phyloP scores from a whole-genome alignment of 2,888 invertebrate species.

The Andrena bucephala region DNA sequence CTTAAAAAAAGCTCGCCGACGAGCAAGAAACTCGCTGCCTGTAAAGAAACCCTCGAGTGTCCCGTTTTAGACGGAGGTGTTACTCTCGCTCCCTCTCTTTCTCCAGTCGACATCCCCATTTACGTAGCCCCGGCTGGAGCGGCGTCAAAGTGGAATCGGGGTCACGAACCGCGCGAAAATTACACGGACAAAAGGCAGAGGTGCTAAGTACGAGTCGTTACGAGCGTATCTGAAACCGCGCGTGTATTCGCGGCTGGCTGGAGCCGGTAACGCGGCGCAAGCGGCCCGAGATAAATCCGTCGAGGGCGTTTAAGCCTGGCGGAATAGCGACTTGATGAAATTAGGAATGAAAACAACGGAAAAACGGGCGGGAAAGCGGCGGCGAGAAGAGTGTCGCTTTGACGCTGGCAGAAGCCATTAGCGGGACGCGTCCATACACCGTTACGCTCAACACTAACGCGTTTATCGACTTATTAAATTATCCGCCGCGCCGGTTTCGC shows the following conservation, averaged over 20 bases:
- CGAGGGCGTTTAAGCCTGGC: conserved; percentile 4
- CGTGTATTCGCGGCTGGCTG: neutral
- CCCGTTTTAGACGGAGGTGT: conserved; percentile 63
- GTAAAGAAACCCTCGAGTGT: conserved; percentile 64
- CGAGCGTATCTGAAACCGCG: conserved; percentile 17
- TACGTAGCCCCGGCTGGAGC: conserved; percentile 46
- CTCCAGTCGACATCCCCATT: conserved; percentile 44
- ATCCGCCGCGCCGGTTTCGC: conserved; percentile 32
- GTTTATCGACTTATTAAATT: conserved; percentile 64
- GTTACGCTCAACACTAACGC: conserved; percentile 26
- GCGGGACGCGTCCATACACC: conserved; percentile 39
- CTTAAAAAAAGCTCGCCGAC: conserved; percentile 38
- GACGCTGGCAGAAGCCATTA: conserved; percentile 42
- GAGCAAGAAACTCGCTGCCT: conserved; percentile 20
- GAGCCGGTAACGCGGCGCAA: conserved; percentile 2
- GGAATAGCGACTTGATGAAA: conserved; percentile 18
- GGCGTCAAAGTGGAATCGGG: conserved; percentile 67
- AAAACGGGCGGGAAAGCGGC: conserved; percentile 9
- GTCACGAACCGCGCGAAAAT: conserved; percentile 58
- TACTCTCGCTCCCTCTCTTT: conserved; percentile 32
- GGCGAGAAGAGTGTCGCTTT: conserved; percentile 27
- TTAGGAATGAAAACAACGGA: conserved; percentile 37
- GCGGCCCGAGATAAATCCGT: neutral
- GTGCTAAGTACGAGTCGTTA: conserved; percentile 15
- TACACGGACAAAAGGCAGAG: conserved; percentile 33